Conservation (phyloP, 37 sponge, comb jelly and placozoan genomes). For the Beroe forskalii region DNA sequence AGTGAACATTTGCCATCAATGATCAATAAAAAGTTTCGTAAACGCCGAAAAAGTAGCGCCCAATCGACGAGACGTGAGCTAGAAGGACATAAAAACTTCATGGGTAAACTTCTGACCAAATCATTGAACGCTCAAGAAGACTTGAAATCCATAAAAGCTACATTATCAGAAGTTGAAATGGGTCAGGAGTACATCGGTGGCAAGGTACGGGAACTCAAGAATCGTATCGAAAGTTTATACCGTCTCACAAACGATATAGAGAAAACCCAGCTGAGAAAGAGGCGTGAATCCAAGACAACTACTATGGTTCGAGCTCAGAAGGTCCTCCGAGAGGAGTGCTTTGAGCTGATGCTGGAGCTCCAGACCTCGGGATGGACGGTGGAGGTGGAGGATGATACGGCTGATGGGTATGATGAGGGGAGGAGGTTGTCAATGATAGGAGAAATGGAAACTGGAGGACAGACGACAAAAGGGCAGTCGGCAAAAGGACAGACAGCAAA, state of each 20-base stretch:
- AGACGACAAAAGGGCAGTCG: neutral
- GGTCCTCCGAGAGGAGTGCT: neutral
- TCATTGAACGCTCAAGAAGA: conserved; percentile 28
- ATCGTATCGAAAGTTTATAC: conserved; percentile 9
- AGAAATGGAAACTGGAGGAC: too few species aligned
- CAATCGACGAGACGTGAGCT: neutral
- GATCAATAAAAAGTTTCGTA: conserved; percentile 28
- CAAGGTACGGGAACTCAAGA: neutral
- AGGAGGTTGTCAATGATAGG: too few species aligned
- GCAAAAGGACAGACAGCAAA: neutral
- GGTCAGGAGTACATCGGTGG: neutral
- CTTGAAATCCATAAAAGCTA: conserved; percentile 36
- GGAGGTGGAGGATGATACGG: neutral
- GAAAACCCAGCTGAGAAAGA: neutral
- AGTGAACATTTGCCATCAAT: neutral
- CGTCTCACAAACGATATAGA: neutral
- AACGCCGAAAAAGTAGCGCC: conserved; percentile 39
- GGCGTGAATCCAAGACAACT: neutral
- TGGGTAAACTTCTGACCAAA: conserved; percentile 12
- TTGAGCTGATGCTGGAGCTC: neutral
- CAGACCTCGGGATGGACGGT: neutral
- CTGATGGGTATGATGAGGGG: neutral
- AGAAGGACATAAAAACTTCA: neutral
- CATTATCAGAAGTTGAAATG: neutral
- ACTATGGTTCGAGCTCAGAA: neutral